These are phyloP conservation scores for Nerophis ophidion DNA, from an alignment of 2,113 vertebrate genomes.

Conservation along the genomic window DNA sequence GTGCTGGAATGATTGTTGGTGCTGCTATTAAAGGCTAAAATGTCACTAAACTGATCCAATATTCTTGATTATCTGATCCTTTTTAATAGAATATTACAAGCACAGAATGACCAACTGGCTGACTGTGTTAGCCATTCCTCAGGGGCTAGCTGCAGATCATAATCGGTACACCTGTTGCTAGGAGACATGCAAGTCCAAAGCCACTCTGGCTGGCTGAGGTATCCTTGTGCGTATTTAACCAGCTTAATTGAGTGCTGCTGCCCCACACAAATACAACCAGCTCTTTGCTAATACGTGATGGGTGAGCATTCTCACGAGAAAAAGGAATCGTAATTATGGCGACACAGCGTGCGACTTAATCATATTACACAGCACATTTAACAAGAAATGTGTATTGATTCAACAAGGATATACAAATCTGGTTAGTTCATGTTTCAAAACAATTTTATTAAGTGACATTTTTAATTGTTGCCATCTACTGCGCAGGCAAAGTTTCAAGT, in stretches of 20 bases:
- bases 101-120: constrained; percentile 8
- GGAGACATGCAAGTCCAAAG: constrained; percentile 78
- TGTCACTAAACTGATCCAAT: background rate
- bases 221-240: constrained; percentile 78
- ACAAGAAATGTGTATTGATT: background rate
- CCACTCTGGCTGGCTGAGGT: constrained; percentile 71
- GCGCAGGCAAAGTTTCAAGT: too few species aligned
- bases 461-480: too few species aligned
- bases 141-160: constrained; percentile 61
- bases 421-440: background rate
- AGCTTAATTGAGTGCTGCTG: constrained; percentile 76
- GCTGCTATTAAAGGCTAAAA: background rate
- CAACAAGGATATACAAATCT: background rate
- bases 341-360: constrained; percentile 5
- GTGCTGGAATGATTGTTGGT: too few species aligned
- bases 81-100: constrained; percentile 10
- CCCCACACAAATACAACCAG: constrained; percentile 63
- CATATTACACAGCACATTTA: background rate
- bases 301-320: constrained; percentile 6
- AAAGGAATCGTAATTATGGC: constrained; percentile 6
- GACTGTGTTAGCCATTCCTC: constrained; percentile 50
- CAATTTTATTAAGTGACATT: background rate
- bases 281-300: constrained; percentile 49
- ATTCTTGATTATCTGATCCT: constrained; percentile 1
- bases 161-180: constrained; percentile 80